Percentiles rank a stretch among this genome's conserved stretches.
phyloP scores from a whole-genome alignment of 2,113 vertebrate genomes.

The Chaenocephalus aceratus region DNA sequence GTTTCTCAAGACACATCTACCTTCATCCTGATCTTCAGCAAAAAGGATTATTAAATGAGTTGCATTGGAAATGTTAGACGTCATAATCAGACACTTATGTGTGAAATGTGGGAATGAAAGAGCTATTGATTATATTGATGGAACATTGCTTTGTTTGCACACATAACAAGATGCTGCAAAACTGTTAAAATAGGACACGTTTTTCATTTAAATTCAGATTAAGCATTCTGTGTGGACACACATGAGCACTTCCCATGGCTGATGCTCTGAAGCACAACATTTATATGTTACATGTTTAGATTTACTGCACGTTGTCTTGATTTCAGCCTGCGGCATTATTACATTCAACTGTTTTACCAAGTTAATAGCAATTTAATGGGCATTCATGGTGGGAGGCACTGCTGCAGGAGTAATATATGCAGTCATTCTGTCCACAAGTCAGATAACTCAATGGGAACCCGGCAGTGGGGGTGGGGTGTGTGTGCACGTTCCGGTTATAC shows the following conservation, averaged over 20 bases:
- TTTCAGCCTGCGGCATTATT: constrained; percentile 24
- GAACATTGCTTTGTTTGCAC: not conserved
- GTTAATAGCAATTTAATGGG: constrained; percentile 64
- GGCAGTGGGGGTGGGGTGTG: constrained; percentile 30
- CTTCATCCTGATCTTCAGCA: constrained; percentile 1
- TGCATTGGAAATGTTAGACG: not conserved
- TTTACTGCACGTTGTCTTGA: constrained; percentile 22
- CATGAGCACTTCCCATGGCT: not conserved
- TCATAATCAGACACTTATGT: not conserved
- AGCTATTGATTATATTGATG: not conserved
- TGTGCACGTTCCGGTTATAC: constrained; percentile 15
- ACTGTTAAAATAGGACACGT: not conserved
- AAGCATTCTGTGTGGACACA: not conserved
- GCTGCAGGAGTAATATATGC: constrained; percentile 58
- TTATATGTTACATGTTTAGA: constrained; percentile 21
- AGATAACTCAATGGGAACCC: constrained; percentile 52
- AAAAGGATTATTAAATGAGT: not conserved
- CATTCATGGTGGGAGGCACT: constrained; percentile 36
- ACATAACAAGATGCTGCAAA: not conserved
- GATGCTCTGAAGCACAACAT: constrained; percentile 3
- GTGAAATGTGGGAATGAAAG: not conserved
- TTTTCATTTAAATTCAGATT: not conserved
- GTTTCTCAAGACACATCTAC: not conserved
- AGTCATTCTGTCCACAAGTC: constrained; percentile 55
- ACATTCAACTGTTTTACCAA: constrained; percentile 43